Evolutionary conservation across 2,113 vertebrate genomes (phyloP).

Genomic region (Lagopus muta): DNA sequence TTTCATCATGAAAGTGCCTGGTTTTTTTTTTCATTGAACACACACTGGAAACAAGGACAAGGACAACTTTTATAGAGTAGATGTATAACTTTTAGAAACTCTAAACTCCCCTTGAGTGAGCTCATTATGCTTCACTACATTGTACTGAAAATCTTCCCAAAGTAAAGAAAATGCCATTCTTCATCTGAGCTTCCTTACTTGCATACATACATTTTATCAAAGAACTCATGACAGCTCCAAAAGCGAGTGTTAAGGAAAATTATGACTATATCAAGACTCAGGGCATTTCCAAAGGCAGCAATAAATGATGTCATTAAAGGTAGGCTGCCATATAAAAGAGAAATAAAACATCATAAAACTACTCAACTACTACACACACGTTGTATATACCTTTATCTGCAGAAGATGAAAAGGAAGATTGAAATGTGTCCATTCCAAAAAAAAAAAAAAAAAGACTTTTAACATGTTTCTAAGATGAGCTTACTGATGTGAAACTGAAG

Average conservation of each 20-base stretch:
- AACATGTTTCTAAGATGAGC: background rate
- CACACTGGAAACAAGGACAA: conserved; percentile 16
- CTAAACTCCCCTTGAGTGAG: background rate
- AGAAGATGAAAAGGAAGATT: conserved; percentile 18
- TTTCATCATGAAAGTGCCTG: background rate
- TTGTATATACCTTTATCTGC: conserved; percentile 21
- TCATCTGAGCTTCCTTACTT: conserved; percentile 24
- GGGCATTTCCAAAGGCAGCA: conserved; percentile 37
- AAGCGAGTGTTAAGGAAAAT: conserved; percentile 51
- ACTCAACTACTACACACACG: conserved; percentile 5
- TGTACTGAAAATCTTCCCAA: conserved; percentile 39
- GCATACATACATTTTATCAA: conserved; percentile 10
- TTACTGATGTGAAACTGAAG: conserved; percentile 15
- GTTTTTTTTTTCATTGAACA: conserved; percentile 22
- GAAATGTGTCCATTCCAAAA: background rate
- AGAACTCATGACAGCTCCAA: conserved; percentile 36
- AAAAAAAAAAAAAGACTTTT: background rate
- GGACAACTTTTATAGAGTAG: background rate
- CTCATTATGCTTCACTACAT: conserved; percentile 34
- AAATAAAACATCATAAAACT: conserved; percentile 61
- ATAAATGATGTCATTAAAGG: conserved; percentile 58
- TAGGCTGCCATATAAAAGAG: conserved; percentile 38
- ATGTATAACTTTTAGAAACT: background rate
- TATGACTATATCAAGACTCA: conserved; percentile 49
- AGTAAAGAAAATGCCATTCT: conserved; percentile 42